These are phyloP conservation scores for Dinomys branickii DNA, from an alignment of 2,113 vertebrate genomes.

Conservation along the genomic window DNA sequence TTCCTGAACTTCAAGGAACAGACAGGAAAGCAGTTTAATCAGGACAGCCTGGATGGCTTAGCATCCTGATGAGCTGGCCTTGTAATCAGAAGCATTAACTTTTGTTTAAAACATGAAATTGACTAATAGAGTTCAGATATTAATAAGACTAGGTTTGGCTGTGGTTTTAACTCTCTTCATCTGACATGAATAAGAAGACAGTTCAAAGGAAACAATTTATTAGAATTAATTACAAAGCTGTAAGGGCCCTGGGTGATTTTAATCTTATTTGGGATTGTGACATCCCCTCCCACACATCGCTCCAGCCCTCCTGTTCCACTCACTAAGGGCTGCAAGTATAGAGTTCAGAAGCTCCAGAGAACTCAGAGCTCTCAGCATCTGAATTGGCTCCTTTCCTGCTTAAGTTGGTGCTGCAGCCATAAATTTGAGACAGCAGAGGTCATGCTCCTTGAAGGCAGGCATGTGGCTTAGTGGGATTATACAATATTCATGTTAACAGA, in stretches of 20 bases:
- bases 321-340: too few relatives aligned
- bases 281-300: too few relatives aligned
- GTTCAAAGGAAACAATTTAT: constrained; percentile 46
- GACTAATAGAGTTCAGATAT: constrained; percentile 8
- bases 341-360: neutral
- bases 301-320: too few relatives aligned
- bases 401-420: neutral
- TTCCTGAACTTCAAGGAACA: constrained; percentile 27
- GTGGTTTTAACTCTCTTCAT: constrained; percentile 23
- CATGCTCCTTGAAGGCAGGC: neutral
- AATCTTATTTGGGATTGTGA: neutral
- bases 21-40: neutral
- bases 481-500: neutral
- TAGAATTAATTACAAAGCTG: constrained; percentile 12
- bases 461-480: neutral
- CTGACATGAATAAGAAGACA: constrained; percentile 3
- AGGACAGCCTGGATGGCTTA: neutral
- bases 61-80: neutral
- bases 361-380: neutral
- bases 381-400: neutral
- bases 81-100: constrained; percentile 46
- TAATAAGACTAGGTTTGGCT: constrained; percentile 23
- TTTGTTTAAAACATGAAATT: constrained; percentile 60
- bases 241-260: neutral
- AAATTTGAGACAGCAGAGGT: neutral